Evolutionary conservation across 2,888 invertebrate genomes (phyloP), one percentile per base, ranked within the genome.

Genomic region (Portevinia maculata): DNA sequence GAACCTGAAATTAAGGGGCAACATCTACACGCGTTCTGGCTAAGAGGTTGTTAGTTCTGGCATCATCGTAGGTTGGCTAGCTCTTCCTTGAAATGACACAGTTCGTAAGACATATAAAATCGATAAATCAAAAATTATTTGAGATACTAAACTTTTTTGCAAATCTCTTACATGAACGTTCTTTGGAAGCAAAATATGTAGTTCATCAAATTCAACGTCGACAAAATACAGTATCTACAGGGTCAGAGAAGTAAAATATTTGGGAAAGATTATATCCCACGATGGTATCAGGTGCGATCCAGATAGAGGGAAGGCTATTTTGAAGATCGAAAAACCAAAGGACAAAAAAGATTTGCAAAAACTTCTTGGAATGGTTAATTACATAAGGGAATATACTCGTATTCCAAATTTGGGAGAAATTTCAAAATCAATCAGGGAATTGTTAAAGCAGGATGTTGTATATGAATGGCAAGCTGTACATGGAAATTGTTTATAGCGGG

Each of bases 241-340:
- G 46, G 73, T 85, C 44, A 67, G 64, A 3, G 65, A 85, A 71
- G 87, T 86, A 1, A 86, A 83, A 57, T 87, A 85, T 83, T 85
- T 88, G 81, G 87, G 87, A 0, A 87, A 87, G 52, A 85, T 86
- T 21, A 85, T 86, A 39, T 79, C 84, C 1, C 13, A 76, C 9
- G 37, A 71, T 21, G 85, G 86, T n/a, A 85, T 86, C 39, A 50
- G 65, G 41, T 79, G 84, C 21, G 86, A 85, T 5, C 34, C 84
- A 4, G 84, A 86, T 6, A 48, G 84, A 46, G 41, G 85, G 7
- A 78, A 48, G 34, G 84, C 86, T 3, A 85, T 86, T n/a, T 17
- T 30, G 37, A 46, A 76, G 37, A 78, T 84, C 9, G 2, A 32
- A 37, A 37, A 50, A n/a, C 83, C 76, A 9, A 64, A 57, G n/a